Evolutionary conservation across 2,113 vertebrate species (phyloP), one percentile per base, ranked within the genome.

Genomic region (Formicarius rufipectus): DNA sequence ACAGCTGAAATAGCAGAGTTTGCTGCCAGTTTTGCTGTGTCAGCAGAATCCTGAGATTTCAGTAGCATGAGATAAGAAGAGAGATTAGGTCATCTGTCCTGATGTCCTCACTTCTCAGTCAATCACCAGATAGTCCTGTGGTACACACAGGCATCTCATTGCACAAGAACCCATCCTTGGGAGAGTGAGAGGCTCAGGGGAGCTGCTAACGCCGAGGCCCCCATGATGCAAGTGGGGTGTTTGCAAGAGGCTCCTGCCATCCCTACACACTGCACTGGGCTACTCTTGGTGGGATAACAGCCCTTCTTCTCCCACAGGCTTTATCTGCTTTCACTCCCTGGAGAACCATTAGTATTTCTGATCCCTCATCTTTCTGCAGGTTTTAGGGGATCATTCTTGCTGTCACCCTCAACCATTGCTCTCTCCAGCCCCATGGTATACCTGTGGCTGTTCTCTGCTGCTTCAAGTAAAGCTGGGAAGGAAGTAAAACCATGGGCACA

Each of bases 1-100:
- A 33, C 74, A 91, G 73, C 82, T 72, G 84, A 92, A 96, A 55
- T 30, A 80, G 59, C 71, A 79, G 75, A 80, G 71, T 93, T 89
- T 85, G 67, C 80, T 68, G 50, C 21, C 30, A 33, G 39, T 83
- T 89, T 74, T 33, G 9, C 86, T 66, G 37, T 69, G 37, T 93
- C 81, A 91, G 93, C 89, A 89, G 40, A 87, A 86, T 81, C 69
- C 7, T 47, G n/a, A 33, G 31, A 35, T 79, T 67, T 78, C 64
- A 20, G 35, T 55, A 50, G 50, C 1, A 0, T 25, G 56, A 88
- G 59, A 44, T 81, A 52, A 73, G 56, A 82, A 40, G 30, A 72
- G 33, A 71, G 72, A 74, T 71, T 21, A 88, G 59, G 72, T 93
- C 77, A 50, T 69, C 37, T 84, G 25, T 84, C 68, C 92, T 5